Conservation (phyloP, 2,888 invertebrate species). For the Buathra laborator region DNA sequence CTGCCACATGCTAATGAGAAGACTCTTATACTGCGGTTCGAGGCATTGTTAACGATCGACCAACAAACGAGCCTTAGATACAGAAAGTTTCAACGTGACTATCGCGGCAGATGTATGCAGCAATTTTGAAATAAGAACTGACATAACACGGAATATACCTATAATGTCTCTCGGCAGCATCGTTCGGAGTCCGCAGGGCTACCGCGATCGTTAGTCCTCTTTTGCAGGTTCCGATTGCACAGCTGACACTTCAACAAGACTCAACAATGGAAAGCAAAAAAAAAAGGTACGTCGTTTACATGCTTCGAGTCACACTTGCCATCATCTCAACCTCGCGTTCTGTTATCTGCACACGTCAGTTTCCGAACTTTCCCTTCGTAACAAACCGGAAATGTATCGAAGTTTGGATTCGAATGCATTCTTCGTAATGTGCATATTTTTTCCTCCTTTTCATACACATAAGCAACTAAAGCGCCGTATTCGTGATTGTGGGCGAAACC, state of each 20-base stretch:
- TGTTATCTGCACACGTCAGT: neutral
- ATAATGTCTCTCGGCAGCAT: neutral
- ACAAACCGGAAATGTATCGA: constrained; percentile 27
- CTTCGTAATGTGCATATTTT: neutral
- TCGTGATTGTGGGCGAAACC: neutral
- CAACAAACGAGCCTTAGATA: constrained; percentile 13
- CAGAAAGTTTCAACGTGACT: constrained; percentile 1
- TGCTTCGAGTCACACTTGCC: constrained; percentile 35
- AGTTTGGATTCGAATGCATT: constrained; percentile 19
- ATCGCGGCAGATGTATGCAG: constrained; percentile 2
- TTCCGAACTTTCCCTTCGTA: constrained; percentile 38
- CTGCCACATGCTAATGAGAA: constrained; percentile 42
- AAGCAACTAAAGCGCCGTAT: neutral
- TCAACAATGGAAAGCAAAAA: constrained; percentile 14
- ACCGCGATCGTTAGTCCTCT: constrained; percentile 40
- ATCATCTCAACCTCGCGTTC: constrained; percentile 15
- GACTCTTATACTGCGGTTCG: neutral
- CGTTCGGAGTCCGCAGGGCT: constrained; percentile 39
- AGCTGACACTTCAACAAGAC: constrained; percentile 47
- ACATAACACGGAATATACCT: neutral
- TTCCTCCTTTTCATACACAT: neutral
- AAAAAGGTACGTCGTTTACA: constrained; percentile 39
- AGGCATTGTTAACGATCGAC: constrained; percentile 41
- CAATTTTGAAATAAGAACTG: constrained; percentile 19
- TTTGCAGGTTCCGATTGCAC: constrained; percentile 46